Base-by-base conservation (phyloP, 2,113 vertebrate species). In the Heteronetta atricapilla region DNA sequence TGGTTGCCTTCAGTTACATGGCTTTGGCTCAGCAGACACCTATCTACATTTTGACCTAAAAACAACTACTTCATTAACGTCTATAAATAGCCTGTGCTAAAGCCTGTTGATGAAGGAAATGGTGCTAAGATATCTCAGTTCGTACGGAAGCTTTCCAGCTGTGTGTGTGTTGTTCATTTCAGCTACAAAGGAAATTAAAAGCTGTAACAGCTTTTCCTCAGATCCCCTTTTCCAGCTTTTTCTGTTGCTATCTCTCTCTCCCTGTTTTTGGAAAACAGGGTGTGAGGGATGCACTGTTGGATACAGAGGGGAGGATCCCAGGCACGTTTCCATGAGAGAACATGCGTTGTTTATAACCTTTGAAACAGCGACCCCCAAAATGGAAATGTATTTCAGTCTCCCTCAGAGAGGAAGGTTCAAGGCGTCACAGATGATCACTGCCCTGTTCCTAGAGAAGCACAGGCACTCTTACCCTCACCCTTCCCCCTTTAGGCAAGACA, bases 71-170 rank as follows among this genome's bases (percentile, higher is more conserved):
- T 88, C 58, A 58, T 89, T 84, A 93, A 63, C 5, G 68, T 25
- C 92, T 68, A 75, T 84, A 91, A 94, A 93, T 90, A 95, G 38
- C 52, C 46, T 33, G 18, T 17, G 23, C 42, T 83, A 72, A 88
- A 86, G 60, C 52, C 60, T 83, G 7, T 7, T 56, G 48, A 58
- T 34, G 75, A 94, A n/a, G 17, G 48, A 94, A 89, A 87, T 0
- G 0, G 48, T 55, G 52, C 38, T 83, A 88, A 83, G 52, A 8
- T 26, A 34, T 5, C 62, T 56, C 78, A 75, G 38, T 2, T 40
- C 21, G 36, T 55, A 77, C 40, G 73, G 67, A 52, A 89, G 78
- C 28, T 33, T 80, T 84, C 36, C 29, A 82, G 63, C 50, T 72
- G 38, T 23, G 46, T 21, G 70, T 62, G 48, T 20, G 31, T 19